Evolutionary conservation across 2,888 invertebrate genomes (phyloP).

Genomic region (Hesperia comma): DNA sequence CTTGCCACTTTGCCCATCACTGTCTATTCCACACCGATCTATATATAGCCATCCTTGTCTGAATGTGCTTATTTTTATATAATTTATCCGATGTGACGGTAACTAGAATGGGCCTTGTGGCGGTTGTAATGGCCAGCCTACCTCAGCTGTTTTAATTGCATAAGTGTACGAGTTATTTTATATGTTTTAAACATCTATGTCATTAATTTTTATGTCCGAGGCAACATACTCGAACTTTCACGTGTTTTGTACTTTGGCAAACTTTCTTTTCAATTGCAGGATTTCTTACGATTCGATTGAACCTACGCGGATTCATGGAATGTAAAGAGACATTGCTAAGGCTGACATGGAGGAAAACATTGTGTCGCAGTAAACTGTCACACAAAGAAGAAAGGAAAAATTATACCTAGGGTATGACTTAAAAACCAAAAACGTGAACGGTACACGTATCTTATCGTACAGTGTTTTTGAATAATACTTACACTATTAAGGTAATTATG

Average conservation of each 20-base stretch:
- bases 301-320: too few relatives aligned
- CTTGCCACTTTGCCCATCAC: conserved; percentile 73
- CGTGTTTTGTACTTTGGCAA: neutral
- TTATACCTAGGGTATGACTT: too few relatives aligned
- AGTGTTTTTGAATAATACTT: too few relatives aligned
- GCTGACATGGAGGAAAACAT: too few relatives aligned
- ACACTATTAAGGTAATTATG: too few relatives aligned
- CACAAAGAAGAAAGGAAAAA: too few relatives aligned
- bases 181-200: conserved; percentile 20
- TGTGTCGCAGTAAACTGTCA: too few relatives aligned
- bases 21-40: conserved; percentile 59
- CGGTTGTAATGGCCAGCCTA: conserved; percentile 75
- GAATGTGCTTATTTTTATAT: conserved; percentile 80
- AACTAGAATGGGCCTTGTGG: conserved; percentile 79
- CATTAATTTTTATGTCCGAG: conserved; percentile 14
- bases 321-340: too few relatives aligned
- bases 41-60: conserved; percentile 66
- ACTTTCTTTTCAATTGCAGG: neutral
- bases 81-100: conserved; percentile 82
- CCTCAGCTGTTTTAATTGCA: conserved; percentile 64
- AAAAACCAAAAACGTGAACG: too few relatives aligned
- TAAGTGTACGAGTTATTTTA: conserved; percentile 41
- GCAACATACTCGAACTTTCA: conserved; percentile 17
- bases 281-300: too few relatives aligned
- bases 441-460: too few relatives aligned